These are phyloP conservation scores for Asobara japonica DNA, from an alignment of 1,140 invertebrate genomes.

Conservation along the genomic window DNA sequence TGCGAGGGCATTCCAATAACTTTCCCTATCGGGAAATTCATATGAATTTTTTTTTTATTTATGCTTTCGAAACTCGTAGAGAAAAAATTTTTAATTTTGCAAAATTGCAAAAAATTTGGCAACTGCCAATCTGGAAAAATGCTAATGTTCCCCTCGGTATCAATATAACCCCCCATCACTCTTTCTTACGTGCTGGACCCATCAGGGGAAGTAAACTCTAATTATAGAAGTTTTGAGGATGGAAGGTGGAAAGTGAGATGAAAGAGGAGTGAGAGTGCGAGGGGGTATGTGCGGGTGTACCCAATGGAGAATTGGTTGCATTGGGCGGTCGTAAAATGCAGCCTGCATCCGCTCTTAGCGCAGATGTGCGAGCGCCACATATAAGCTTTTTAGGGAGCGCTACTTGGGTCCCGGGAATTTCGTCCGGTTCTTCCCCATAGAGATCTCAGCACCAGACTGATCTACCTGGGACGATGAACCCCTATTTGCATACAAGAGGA, in stretches of 20 bases:
- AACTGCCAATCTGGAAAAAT: too few species aligned
- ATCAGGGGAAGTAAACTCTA: conserved; percentile 53
- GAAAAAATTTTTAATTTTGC: too few species aligned
- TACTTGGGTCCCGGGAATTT: conserved; percentile 38
- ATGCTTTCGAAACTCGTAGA: too few species aligned
- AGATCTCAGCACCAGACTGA: neutral
- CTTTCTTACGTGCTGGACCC: too few species aligned
- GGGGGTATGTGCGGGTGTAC: conserved; percentile 50
- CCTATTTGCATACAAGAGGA: neutral
- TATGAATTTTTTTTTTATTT: too few species aligned
- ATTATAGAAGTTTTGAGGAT: conserved; percentile 60
- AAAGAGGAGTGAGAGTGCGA: conserved; percentile 40
- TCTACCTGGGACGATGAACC: conserved; percentile 33
- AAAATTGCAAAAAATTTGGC: too few species aligned
- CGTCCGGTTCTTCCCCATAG: neutral
- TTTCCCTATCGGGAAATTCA: too few species aligned
- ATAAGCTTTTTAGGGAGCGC: conserved; percentile 28
- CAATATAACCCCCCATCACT: too few species aligned
- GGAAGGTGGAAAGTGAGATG: conserved; percentile 42
- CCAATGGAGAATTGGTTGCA: conserved; percentile 58
- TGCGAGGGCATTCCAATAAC: too few species aligned
- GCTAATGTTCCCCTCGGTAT: too few species aligned
- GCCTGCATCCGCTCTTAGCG: conserved; percentile 61
- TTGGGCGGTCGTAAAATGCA: conserved; percentile 62
- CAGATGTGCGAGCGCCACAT: conserved; percentile 55